Conservation (phyloP, 2,113 vertebrate species). For the Xiphophorus couchianus region DNA sequence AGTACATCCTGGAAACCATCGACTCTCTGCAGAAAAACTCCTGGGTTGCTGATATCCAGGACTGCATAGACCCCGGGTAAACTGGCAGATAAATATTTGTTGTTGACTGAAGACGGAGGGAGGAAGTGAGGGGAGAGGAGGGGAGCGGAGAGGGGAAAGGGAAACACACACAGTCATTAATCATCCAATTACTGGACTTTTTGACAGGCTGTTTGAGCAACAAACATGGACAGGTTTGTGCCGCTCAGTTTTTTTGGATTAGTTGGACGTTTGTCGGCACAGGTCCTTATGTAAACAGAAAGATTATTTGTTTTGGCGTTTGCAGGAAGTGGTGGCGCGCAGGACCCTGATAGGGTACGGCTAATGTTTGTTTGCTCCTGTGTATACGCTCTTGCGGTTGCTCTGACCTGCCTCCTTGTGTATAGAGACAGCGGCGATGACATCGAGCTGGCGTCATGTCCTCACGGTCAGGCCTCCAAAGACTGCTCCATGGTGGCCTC, state of each 20-base stretch:
- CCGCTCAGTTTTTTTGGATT: constrained; percentile 40
- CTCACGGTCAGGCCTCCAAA: constrained; percentile 83
- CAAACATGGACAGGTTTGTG: constrained; percentile 47
- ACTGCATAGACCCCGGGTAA: constrained; percentile 97
- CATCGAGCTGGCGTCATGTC: constrained; percentile 88
- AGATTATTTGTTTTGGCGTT: constrained; percentile 51
- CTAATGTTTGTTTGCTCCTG: constrained; percentile 46
- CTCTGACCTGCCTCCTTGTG: constrained; percentile 60
- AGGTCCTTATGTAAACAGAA: constrained; percentile 61
- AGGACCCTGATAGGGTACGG: constrained; percentile 19
- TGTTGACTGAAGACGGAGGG: constrained; percentile 52
- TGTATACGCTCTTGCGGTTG: constrained; percentile 42
- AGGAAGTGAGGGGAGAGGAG: constrained; percentile 14
- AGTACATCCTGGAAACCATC: constrained; percentile 98
- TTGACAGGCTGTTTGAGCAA: constrained; percentile 62
- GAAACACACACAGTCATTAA: constrained; percentile 69
- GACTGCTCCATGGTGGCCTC: constrained; percentile 84
- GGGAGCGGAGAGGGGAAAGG: constrained; percentile 4
- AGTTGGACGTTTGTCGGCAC: constrained; percentile 24
- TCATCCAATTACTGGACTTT: constrained; percentile 68
- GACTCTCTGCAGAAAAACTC: constrained; percentile 99
- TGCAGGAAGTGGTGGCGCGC: constrained; percentile 38
- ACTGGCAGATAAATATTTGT: constrained; percentile 73
- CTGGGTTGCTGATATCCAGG: constrained; percentile 98
- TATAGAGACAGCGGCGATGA: constrained; percentile 94